Percentiles rank a stretch among this genome's conserved stretches.
phyloP scores from a whole-genome alignment of 1,140 invertebrate genomes.

The Drosophila pectinifera region DNA sequence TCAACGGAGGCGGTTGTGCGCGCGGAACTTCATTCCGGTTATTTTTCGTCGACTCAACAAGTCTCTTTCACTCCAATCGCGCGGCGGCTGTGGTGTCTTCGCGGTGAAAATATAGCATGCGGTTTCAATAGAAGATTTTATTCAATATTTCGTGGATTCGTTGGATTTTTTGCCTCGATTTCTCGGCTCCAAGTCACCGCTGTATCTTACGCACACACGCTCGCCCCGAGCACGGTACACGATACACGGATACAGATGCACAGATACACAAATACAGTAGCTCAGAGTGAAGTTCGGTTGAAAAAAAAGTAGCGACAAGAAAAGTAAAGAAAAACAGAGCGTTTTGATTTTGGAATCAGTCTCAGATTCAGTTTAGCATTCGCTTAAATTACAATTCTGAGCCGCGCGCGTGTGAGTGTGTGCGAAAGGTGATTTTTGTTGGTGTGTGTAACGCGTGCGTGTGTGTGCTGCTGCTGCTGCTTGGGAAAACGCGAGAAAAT shows the following conservation, averaged over 20 bases:
- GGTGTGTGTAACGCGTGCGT: slow-evolving; percentile 38
- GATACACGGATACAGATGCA: slow-evolving; percentile 20
- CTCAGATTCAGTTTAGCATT: slow-evolving; percentile 44
- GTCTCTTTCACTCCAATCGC: slow-evolving; percentile 10
- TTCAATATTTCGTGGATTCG: slow-evolving; percentile 13
- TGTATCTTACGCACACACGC: slow-evolving; percentile 29
- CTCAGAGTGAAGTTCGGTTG: slow-evolving; percentile 55
- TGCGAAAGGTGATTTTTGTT: slow-evolving; percentile 44
- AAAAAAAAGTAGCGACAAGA: background rate
- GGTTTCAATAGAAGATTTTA: background rate
- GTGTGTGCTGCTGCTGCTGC: slow-evolving; percentile 21
- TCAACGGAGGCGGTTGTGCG: background rate
- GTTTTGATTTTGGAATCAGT: slow-evolving; percentile 51
- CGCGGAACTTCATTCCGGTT: slow-evolving; percentile 8
- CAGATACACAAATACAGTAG: slow-evolving; percentile 48
- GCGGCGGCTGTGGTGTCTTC: background rate
- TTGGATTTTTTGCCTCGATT: slow-evolving; percentile 17
- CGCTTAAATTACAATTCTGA: slow-evolving; percentile 43
- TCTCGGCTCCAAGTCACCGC: slow-evolving; percentile 19
- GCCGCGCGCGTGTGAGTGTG: slow-evolving; percentile 20
- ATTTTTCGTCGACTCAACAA: slow-evolving; percentile 20
- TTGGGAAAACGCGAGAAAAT: slow-evolving; percentile 43
- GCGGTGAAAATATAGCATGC: slow-evolving; percentile 10
- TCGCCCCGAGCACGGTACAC: slow-evolving; percentile 28
- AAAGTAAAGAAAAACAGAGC: slow-evolving; percentile 31